Conservation (phyloP, 2,888 invertebrate genomes). For the Flexamia atlantica region DNA sequence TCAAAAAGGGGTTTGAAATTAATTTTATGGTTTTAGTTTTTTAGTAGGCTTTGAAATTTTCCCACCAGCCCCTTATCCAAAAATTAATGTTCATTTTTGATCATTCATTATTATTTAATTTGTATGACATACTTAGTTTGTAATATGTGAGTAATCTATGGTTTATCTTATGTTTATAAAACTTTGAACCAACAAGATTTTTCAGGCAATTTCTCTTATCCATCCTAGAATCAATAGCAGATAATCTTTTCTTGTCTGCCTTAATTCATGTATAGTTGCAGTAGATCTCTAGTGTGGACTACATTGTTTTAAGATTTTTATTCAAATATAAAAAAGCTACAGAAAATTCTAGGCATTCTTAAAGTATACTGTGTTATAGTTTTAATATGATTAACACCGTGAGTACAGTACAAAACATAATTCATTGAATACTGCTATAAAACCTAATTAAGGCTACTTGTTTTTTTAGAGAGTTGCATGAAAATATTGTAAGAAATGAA, state of each 20-base stretch:
- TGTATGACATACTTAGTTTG: too few species aligned
- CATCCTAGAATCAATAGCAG: neutral
- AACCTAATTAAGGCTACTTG: too few species aligned
- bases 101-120: too few species aligned
- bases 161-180: neutral
- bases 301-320: neutral
- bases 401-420: slow-evolving; percentile 2
- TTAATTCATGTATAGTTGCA: neutral
- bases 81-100: too few species aligned
- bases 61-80: too few species aligned
- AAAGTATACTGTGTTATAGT: neutral
- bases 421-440: too few species aligned
- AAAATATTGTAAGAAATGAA: too few species aligned
- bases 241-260: neutral
- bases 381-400: slow-evolving; percentile 12
- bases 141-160: too few species aligned
- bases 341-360: neutral
- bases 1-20: too few species aligned
- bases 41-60: too few species aligned
- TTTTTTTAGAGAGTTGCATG: too few species aligned
- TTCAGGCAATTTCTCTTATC: neutral
- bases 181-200: neutral
- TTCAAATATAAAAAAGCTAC: neutral
- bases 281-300: neutral
- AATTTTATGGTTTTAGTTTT: too few species aligned